These are phyloP conservation scores for Venusia cambrica DNA, from an alignment of 2,888 invertebrate genomes.

Conservation along the genomic window DNA sequence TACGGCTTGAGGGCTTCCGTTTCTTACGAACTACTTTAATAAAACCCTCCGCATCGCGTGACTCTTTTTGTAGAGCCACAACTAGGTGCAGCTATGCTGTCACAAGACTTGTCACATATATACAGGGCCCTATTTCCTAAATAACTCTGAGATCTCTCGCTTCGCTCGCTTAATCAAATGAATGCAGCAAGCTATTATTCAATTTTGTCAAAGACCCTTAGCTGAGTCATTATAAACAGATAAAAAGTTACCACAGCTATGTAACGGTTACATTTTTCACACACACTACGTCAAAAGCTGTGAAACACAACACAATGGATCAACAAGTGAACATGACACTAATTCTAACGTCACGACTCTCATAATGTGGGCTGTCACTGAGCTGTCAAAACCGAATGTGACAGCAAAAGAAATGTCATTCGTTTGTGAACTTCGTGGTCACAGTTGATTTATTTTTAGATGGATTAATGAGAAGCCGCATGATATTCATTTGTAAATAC, in stretches of 20 bases:
- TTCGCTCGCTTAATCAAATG: too few species aligned
- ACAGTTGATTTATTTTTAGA: conserved; percentile 14
- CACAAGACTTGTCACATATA: too few species aligned
- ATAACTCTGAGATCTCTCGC: too few species aligned
- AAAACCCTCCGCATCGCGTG: too few species aligned
- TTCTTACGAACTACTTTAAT: too few species aligned
- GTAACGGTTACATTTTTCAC: conserved; percentile 7
- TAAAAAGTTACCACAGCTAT: conserved; percentile 7
- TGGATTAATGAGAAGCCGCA: conserved; percentile 7
- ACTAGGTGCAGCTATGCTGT: too few species aligned
- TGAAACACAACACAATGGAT: conserved; percentile 28
- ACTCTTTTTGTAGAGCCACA: too few species aligned
- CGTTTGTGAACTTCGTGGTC: conserved; percentile 12
- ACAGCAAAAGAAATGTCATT: conserved; percentile 25
- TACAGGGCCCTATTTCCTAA: too few species aligned
- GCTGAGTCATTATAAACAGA: too few species aligned
- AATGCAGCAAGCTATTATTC: conserved; percentile 9
- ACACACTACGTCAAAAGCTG: conserved; percentile 7
- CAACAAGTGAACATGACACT: conserved; percentile 30
- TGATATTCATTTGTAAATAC: too few species aligned
- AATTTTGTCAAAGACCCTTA: conserved; percentile 4
- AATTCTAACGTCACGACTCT: conserved; percentile 23
- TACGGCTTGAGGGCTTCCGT: too few species aligned
- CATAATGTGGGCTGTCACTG: conserved; percentile 25
- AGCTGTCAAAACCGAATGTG: conserved; percentile 25